Evolutionary conservation across 2,113 vertebrate genomes (phyloP).

Genomic region (Alethe castanea): DNA sequence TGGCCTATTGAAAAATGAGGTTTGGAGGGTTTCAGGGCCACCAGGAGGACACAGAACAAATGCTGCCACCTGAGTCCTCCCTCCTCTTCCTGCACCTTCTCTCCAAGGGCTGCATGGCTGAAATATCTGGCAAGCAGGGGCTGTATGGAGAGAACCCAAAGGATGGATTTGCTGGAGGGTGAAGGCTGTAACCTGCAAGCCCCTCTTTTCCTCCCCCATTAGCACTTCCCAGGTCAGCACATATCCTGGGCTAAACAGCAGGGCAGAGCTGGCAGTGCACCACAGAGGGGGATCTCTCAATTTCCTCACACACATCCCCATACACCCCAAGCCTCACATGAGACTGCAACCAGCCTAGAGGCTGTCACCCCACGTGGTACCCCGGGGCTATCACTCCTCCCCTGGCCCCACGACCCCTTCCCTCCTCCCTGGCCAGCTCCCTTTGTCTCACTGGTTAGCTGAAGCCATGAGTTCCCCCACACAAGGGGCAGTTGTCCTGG

Average conservation of each 20-base stretch:
- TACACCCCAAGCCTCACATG: background rate
- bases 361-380: background rate
- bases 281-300: background rate
- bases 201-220: background rate
- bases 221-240: background rate
- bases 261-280: background rate
- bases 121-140: background rate
- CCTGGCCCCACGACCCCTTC: background rate
- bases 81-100: background rate
- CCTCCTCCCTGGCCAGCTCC: background rate
- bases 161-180: background rate
- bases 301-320: background rate
- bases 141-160: background rate
- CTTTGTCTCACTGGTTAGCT: background rate
- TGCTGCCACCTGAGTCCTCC: background rate
- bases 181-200: background rate
- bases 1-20: constrained; percentile 53
- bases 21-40: constrained; percentile 40
- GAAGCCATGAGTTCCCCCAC: background rate
- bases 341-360: background rate
- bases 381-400: background rate
- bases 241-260: rapidly evolving
- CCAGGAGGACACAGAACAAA: background rate
- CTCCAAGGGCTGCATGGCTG: background rate
- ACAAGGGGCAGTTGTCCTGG: rapidly evolving